Evolutionary conservation across 2,113 vertebrate genomes (phyloP).

Genomic region (Rafetus swinhoei): DNA sequence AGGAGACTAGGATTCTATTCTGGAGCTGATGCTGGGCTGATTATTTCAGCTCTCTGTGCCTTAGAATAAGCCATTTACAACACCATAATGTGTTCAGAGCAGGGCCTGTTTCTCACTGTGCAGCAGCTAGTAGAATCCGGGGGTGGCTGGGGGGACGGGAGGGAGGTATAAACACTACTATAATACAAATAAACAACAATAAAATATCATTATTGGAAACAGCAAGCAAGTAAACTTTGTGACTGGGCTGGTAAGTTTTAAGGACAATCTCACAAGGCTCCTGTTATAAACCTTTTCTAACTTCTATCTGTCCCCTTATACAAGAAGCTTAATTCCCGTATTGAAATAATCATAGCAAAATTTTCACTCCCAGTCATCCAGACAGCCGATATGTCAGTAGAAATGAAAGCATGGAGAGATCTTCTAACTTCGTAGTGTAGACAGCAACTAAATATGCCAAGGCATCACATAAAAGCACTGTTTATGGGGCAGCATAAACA

Average conservation of each 20-base stretch:
- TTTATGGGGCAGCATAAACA: accelerated
- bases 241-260: background rate
- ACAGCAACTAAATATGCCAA: background rate
- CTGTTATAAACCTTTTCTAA: accelerated
- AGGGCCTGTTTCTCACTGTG: background rate
- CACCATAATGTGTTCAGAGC: background rate
- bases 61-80: background rate
- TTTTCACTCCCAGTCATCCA: background rate
- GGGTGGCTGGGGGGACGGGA: too few species aligned
- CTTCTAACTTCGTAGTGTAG: accelerated
- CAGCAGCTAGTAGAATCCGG: background rate
- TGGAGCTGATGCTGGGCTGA: background rate
- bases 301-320: background rate
- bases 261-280: background rate
- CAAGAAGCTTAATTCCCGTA: accelerated
- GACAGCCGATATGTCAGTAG: accelerated
- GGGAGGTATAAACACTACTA: background rate
- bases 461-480: accelerated
- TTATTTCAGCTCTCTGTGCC: background rate
- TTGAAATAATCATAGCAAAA: background rate
- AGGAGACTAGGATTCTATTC: background rate
- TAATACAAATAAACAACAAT: background rate
- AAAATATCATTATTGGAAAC: background rate
- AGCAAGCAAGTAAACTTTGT: background rate
- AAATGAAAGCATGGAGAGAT: background rate